Conservation (phyloP, 2,113 vertebrate genomes). For the Excalfactoria chinensis region DNA sequence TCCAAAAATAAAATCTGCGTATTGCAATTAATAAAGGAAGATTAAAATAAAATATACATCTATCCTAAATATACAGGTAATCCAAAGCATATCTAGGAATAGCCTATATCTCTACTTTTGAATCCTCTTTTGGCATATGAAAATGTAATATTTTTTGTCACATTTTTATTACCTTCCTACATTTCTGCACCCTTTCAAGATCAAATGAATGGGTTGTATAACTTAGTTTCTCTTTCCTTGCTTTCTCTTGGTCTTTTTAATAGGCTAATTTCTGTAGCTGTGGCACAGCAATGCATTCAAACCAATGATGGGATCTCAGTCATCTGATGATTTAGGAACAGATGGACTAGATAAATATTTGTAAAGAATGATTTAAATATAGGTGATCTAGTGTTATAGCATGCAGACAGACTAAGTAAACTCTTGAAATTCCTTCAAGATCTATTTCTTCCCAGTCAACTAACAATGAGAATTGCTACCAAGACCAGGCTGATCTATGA, state of each 20-base stretch:
- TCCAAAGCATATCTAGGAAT: neutral
- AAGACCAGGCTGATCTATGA: neutral
- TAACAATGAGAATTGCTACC: constrained; percentile 14
- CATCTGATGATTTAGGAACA: constrained; percentile 1
- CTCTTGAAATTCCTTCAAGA: constrained; percentile 36
- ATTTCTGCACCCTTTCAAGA: neutral
- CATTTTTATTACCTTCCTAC: neutral
- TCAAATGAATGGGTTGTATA: neutral
- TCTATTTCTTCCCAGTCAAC: constrained; percentile 8
- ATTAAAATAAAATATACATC: neutral
- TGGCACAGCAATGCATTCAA: neutral
- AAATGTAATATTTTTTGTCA: neutral
- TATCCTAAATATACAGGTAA: neutral
- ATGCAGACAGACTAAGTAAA: neutral
- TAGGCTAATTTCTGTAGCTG: neutral
- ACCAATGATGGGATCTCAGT: neutral
- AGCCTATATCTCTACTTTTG: neutral
- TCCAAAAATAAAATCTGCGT: neutral
- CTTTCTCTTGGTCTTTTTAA: neutral
- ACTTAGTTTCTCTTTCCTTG: neutral
- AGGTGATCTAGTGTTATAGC: constrained; percentile 9
- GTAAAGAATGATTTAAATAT: constrained; percentile 6
- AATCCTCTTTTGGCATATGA: neutral
- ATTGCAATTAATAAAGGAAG: neutral
- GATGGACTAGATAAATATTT: constrained; percentile 19